Percentiles rank a stretch among this genome's conserved stretches.
These are phyloP conservation scores for Drosophila nr. perissopoda DNA, from an alignment of 2,888 invertebrate genomes.

Conservation along the genomic window DNA sequence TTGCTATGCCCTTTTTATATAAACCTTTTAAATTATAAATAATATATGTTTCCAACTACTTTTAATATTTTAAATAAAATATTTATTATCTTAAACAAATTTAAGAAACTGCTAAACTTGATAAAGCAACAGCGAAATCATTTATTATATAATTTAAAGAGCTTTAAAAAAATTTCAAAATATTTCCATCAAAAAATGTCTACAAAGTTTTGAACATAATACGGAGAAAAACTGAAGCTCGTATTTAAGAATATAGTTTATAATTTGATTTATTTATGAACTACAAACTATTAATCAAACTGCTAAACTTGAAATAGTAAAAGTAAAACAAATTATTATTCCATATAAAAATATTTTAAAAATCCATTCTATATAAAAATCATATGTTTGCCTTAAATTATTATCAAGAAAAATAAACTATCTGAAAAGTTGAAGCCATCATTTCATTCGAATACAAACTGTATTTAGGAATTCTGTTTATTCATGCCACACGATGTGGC, in stretches of 20 bases:
- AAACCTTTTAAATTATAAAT: neutral
- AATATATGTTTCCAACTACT: neutral
- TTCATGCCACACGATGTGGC: neutral
- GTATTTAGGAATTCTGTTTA: neutral
- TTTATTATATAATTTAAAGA: neutral
- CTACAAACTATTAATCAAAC: neutral
- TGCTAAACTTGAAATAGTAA: neutral
- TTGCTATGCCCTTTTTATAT: slow-evolving; percentile 9
- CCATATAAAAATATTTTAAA: neutral
- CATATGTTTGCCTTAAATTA: neutral
- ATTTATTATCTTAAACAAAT: neutral
- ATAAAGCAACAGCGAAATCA: neutral
- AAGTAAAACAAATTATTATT: too few species aligned
- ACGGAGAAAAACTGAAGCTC: neutral
- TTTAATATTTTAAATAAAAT: neutral
- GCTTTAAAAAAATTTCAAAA: too few species aligned
- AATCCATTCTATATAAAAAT: neutral
- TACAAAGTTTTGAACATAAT: too few species aligned
- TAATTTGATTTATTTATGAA: neutral
- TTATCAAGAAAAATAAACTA: neutral
- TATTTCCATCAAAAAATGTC: neutral
- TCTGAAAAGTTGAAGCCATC: neutral
- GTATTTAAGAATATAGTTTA: neutral
- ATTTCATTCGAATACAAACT: neutral
- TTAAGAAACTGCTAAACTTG: neutral